Conservation (phyloP, 2,797 vertebrate genomes). For the Apodemus agrarius region DNA sequence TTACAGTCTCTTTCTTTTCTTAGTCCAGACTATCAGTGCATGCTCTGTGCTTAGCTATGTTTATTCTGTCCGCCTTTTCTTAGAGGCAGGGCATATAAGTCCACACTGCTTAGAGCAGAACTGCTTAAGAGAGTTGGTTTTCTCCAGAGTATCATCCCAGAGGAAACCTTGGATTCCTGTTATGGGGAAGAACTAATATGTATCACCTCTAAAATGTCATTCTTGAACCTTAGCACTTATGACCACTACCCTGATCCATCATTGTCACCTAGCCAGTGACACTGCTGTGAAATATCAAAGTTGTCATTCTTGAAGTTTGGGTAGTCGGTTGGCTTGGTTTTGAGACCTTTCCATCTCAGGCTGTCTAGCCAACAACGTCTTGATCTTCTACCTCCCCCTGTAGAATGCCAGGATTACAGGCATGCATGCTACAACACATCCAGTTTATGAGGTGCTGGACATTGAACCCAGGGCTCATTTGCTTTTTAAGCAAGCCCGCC, state of each 20-base stretch:
- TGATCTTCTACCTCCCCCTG: neutral
- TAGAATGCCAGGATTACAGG: neutral
- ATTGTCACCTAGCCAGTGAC: neutral
- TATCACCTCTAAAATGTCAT: neutral
- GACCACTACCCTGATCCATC: neutral
- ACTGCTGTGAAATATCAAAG: neutral
- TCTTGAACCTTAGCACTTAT: neutral
- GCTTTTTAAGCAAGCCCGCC: neutral
- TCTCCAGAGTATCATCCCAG: neutral
- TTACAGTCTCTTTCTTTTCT: rapidly evolving
- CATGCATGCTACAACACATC: neutral
- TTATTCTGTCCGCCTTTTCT: neutral
- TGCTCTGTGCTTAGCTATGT: too few species aligned
- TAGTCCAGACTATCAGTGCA: neutral
- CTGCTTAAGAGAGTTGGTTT: neutral
- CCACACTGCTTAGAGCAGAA: neutral
- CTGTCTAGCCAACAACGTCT: neutral
- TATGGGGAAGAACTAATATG: neutral
- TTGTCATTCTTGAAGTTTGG: neutral
- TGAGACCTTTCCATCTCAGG: neutral
- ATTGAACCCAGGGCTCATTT: neutral
- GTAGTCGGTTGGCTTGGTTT: neutral
- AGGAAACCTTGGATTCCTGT: neutral
- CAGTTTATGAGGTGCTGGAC: neutral
- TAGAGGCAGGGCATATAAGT: neutral